Evolutionary conservation across 2,888 invertebrate species (phyloP).

Genomic region (Calameuta filiformis): DNA sequence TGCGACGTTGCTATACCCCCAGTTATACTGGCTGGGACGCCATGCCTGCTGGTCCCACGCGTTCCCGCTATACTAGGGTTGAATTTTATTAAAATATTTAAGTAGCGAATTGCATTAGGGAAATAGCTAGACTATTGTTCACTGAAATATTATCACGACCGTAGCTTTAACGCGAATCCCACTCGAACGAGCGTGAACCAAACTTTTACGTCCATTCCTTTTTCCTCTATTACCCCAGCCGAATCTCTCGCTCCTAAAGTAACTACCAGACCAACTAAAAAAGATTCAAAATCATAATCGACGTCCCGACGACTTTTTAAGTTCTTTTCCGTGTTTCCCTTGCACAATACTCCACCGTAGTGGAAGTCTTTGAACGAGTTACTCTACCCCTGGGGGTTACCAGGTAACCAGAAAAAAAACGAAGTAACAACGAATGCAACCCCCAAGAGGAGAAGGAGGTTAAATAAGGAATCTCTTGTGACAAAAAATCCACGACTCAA

Average conservation of each 20-base stretch:
- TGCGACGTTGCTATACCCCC: no score
- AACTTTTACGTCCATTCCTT: background rate
- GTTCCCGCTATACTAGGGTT: conserved; percentile 6
- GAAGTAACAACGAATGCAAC: background rate
- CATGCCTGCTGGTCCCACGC: no score
- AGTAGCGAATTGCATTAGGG: conserved; percentile 56
- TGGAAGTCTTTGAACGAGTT: no score
- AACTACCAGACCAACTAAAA: conserved; percentile 4
- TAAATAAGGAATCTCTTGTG: no score
- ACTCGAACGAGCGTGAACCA: background rate
- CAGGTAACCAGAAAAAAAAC: no score
- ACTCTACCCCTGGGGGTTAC: no score
- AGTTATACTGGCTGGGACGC: no score
- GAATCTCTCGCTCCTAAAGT: conserved; percentile 16
- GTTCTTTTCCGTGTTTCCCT: conserved; percentile 31
- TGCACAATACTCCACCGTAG: background rate
- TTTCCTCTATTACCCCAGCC: conserved; percentile 8
- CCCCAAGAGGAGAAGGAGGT: no score
- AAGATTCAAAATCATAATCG: conserved; percentile 23
- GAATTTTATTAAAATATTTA: conserved; percentile 59
- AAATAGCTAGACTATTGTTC: conserved; percentile 53
- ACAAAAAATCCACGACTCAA: no score
- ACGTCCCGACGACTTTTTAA: conserved; percentile 31
- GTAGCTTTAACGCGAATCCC: background rate
- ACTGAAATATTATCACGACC: conserved; percentile 49